Percentiles rank a stretch among this genome's conserved stretches.
phyloP scores from a whole-genome alignment of 2,113 vertebrate species.

The Pavo muticus region DNA sequence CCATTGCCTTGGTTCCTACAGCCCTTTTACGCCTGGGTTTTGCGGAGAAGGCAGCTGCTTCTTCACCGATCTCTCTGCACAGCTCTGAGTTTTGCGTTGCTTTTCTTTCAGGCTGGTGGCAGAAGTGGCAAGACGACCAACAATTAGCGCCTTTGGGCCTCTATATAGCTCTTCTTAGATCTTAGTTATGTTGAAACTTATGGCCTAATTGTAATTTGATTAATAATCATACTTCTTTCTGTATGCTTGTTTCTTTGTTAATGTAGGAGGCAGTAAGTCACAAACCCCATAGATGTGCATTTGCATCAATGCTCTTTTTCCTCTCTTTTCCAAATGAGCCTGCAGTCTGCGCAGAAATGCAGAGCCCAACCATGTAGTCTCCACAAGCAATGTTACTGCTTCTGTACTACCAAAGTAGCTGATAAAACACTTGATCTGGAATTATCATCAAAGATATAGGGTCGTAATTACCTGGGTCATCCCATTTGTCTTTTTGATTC shows the following conservation, averaged over 20 bases:
- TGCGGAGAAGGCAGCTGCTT: not conserved
- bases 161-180: not conserved
- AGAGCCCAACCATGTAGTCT: not conserved
- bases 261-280: not conserved
- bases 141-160: not conserved
- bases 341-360: not conserved
- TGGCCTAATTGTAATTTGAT: not conserved
- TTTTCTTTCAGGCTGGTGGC: not conserved
- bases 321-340: not conserved
- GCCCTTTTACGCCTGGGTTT: not conserved
- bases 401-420: not conserved
- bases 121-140: not conserved
- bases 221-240: not conserved
- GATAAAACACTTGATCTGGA: not conserved
- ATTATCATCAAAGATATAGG: not conserved
- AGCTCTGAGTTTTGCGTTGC: not conserved
- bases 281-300: not conserved
- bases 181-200: not conserved
- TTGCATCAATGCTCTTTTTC: not conserved
- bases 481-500: not conserved
- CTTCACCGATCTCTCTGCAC: not conserved
- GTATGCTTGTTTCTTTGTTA: not conserved
- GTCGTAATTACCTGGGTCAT: not conserved
- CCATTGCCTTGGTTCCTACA: not conserved
- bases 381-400: not conserved